Conservation (phyloP, 2,113 vertebrate genomes). For the Pseudorhombus dupliciocellatus region DNA sequence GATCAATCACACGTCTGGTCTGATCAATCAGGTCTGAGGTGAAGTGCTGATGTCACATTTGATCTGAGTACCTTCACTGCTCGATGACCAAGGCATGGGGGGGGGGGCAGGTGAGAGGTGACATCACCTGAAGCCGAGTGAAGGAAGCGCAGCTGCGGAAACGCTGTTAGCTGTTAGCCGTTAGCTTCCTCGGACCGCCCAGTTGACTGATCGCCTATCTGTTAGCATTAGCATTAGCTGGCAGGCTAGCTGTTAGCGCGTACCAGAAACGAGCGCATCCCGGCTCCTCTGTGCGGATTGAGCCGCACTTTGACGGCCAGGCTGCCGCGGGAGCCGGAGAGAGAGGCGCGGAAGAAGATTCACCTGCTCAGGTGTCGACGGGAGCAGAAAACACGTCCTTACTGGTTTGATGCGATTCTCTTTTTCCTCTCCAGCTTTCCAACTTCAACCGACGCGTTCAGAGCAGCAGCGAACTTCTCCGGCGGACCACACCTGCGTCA, state of each 20-base stretch:
- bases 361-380: constrained; percentile 8
- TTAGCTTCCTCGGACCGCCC: constrained; percentile 67
- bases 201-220: constrained; percentile 64
- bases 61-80: not conserved
- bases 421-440: constrained; percentile 82
- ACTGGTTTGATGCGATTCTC: constrained; percentile 83
- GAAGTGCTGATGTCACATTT: too few relatives aligned
- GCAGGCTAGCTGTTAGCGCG: constrained; percentile 58
- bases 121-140: not conserved
- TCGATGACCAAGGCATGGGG: not conserved
- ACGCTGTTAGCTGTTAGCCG: constrained; percentile 51
- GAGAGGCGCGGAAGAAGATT: not conserved
- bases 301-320: not conserved
- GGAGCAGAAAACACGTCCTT: constrained; percentile 62
- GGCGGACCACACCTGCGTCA: constrained; percentile 58
- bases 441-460: constrained; percentile 77
- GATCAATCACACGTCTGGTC: not conserved
- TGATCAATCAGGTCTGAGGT: not conserved
- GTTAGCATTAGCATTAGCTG: constrained; percentile 61
- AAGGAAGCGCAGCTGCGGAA: not conserved
- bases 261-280: constrained; percentile 33
- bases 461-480: constrained; percentile 73
- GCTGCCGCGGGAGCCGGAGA: not conserved
- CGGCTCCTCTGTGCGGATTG: constrained; percentile 8
- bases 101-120: too few relatives aligned